phyloP scores from a whole-genome alignment of 2,113 vertebrate genomes.

The Notothenia coriiceps region DNA sequence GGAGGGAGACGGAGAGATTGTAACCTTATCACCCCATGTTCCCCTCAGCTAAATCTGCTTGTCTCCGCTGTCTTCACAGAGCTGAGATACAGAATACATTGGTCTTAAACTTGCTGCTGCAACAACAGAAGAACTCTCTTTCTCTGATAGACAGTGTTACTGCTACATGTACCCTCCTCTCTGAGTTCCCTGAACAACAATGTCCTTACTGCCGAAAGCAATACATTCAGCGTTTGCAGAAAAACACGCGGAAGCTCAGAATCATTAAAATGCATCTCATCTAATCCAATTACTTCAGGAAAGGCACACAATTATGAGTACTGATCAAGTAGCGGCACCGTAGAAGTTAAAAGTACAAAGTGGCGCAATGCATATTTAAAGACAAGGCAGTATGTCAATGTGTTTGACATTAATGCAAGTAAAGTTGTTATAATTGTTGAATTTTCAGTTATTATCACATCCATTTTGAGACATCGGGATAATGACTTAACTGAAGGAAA shows the following conservation, averaged over 20 bases:
- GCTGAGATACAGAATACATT: constrained; percentile 26
- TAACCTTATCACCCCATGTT: constrained; percentile 40
- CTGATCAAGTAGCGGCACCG: constrained; percentile 34
- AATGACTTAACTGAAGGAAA: not conserved
- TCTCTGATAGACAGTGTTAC: not conserved
- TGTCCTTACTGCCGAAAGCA: not conserved
- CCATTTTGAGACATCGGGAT: constrained; percentile 3
- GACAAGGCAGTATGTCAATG: constrained; percentile 39
- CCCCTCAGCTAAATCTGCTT: constrained; percentile 38
- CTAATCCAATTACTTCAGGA: constrained; percentile 41
- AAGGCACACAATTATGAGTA: constrained; percentile 48
- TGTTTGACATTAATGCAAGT: constrained; percentile 34
- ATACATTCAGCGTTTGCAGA: constrained; percentile 6
- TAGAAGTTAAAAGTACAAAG: constrained; percentile 19
- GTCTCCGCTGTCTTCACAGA: constrained; percentile 16
- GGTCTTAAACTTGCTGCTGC: constrained; percentile 8
- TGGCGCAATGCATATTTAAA: constrained; percentile 46
- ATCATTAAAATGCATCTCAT: constrained; percentile 53
- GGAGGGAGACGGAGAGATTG: constrained; percentile 28
- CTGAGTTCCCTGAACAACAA: constrained; percentile 36
- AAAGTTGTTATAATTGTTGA: not conserved
- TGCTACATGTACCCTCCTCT: not conserved
- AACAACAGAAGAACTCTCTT: constrained; percentile 7
- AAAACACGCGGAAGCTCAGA: constrained; percentile 22
- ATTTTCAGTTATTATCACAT: constrained; percentile 15